Evolutionary conservation across 2,888 invertebrate species (phyloP), one percentile per base, ranked within the genome.

Genomic region (Lepidonotus clava): DNA sequence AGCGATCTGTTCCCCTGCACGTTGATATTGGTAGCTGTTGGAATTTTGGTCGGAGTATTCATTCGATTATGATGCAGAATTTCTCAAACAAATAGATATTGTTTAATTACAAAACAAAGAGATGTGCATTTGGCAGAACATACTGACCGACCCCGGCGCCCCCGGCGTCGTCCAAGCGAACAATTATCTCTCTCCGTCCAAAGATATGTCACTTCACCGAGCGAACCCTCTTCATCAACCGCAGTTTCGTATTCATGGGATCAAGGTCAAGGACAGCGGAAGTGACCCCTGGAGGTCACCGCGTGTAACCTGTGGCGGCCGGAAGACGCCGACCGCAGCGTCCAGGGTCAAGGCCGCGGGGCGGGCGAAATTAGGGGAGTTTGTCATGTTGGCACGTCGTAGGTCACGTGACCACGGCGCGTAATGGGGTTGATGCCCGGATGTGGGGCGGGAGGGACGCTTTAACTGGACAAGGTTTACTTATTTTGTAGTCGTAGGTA

Each of bases 171-270:
- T 71, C 71, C 71, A 38, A 71, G 71, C 71, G 71, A 71, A 71
- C 71, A 71, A 71, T 71, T 71, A 71, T 38, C 71, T 38, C 14
- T 5, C 36, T 14, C 51, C 51, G 46, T 80, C 80, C 41, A 80
- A 80, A 51, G 80, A 80, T 80, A 80, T 80, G 80, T 80, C 46
- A 80, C 11, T 32, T 14, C 24, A 14, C 1, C 51, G 41, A 24
- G 41, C 32, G 0, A 1, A 21, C 18, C 32, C 80, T 32, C 51
- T 80, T 80, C 80, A 80, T 80, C 80, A 80, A 46, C 46, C 24
- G 51, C 51, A 80, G 80, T 80, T 80, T 80, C 80, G 80, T 80
- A 80, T 80, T 80, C 80, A 80, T 80, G 80, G 34, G 80, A 80
- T 80, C 80, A 46, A 51, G 41, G 80, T 80, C 41, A 80, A 51